Conservation (phyloP, 1,140 invertebrate genomes). For the Calliopsis andreniformis region DNA sequence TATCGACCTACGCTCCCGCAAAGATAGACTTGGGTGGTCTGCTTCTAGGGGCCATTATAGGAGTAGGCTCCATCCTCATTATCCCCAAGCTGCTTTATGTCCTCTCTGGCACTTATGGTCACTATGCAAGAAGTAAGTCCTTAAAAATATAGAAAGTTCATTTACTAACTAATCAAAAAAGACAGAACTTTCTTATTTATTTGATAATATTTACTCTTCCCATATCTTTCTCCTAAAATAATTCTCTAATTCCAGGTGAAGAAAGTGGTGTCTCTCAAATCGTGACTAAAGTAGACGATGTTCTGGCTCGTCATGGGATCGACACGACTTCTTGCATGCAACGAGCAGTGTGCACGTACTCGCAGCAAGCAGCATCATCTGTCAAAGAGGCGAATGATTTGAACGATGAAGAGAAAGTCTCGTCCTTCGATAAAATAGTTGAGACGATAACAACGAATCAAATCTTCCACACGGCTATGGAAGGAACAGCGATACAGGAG, state of each 20-base stretch:
- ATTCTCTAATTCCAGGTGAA: slow-evolving; percentile 79
- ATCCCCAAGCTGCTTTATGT: slow-evolving; percentile 89
- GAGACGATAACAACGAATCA: slow-evolving; percentile 86
- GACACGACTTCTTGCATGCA: slow-evolving; percentile 91
- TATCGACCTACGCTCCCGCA: slow-evolving; percentile 85
- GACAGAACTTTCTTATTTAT: too few relatives aligned
- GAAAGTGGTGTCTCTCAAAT: slow-evolving; percentile 86
- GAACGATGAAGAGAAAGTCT: slow-evolving; percentile 83
- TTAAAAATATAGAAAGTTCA: too few relatives aligned
- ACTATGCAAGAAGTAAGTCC: slow-evolving; percentile 85
- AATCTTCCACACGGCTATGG: slow-evolving; percentile 86
- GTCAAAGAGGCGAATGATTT: slow-evolving; percentile 78
- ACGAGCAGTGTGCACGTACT: slow-evolving; percentile 88
- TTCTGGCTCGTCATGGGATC: slow-evolving; percentile 87
- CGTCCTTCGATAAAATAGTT: slow-evolving; percentile 85
- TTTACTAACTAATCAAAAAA: too few relatives aligned
- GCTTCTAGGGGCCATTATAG: slow-evolving; percentile 88
- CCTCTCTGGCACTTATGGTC: slow-evolving; percentile 86
- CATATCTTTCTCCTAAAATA: not conserved
- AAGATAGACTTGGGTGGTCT: slow-evolving; percentile 92
- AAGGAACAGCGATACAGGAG: slow-evolving; percentile 89
- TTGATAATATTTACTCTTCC: too few relatives aligned
- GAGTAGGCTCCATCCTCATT: slow-evolving; percentile 89
- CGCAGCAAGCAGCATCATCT: slow-evolving; percentile 83
- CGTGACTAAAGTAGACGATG: slow-evolving; percentile 87